Percentiles rank a stretch among this genome's conserved stretches.
phyloP scores from a whole-genome alignment of 2,113 vertebrate species.

The Ceuthmochares aereus region DNA sequence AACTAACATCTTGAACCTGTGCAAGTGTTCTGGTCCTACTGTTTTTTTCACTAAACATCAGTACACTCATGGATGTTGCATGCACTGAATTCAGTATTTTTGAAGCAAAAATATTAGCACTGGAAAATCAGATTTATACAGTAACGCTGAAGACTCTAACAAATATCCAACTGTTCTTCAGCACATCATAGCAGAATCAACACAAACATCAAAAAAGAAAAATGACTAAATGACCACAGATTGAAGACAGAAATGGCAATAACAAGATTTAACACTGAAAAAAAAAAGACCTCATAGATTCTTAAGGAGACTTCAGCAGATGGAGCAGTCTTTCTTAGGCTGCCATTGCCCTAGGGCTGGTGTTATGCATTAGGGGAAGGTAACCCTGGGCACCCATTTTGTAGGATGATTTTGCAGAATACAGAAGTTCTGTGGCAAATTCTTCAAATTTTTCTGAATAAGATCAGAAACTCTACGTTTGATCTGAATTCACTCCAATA shows the following conservation, averaged over 20 bases:
- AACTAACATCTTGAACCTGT: constrained; percentile 32
- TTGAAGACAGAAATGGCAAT: neutral
- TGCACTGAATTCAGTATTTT: neutral
- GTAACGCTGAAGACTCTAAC: neutral
- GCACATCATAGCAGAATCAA: neutral
- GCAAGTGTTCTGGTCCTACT: neutral
- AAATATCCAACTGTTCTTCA: neutral
- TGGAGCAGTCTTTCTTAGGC: neutral
- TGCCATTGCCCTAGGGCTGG: neutral
- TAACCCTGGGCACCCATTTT: neutral
- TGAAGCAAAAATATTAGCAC: neutral
- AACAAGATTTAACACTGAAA: neutral
- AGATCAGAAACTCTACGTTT: neutral
- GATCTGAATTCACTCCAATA: neutral
- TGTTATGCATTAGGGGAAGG: neutral
- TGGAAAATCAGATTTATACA: neutral
- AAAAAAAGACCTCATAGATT: neutral
- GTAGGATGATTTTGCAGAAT: neutral
- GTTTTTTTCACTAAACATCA: neutral
- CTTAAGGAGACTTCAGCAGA: neutral
- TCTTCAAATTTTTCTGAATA: neutral
- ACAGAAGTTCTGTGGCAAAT: neutral
- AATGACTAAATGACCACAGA: accelerated
- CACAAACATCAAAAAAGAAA: neutral
- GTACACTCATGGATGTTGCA: neutral